A percentile compares a stretch with the other conserved stretches of the same genome.
These are phyloP conservation scores for Rhizomys pruinosus DNA, from an alignment of 2,113 vertebrate genomes.

Conservation along the genomic window DNA sequence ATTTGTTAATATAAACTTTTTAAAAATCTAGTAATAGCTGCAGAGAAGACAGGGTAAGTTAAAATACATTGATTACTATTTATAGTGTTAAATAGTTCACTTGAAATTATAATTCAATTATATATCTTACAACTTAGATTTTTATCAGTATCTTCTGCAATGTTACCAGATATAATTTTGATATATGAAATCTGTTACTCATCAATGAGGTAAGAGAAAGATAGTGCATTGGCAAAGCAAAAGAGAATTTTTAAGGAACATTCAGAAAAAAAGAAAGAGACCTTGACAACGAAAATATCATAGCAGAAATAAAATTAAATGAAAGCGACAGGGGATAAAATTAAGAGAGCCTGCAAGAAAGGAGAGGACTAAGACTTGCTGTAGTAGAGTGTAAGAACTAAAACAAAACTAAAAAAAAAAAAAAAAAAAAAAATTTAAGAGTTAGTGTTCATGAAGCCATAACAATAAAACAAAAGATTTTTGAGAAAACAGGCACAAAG, in stretches of 20 bases:
- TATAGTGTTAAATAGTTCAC: neutral
- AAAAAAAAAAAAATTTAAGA: no score
- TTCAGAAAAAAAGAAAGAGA: conserved; percentile 6
- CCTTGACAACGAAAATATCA: neutral
- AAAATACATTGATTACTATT: neutral
- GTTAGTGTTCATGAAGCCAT: neutral
- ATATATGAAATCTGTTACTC: conserved; percentile 5
- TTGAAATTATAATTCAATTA: neutral
- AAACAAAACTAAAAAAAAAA: neutral
- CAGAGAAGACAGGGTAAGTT: neutral
- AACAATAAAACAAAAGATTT: neutral
- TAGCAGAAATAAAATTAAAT: neutral
- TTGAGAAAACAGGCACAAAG: neutral
- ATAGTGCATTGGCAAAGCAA: neutral
- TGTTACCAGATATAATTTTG: neutral
- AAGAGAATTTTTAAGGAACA: neutral
- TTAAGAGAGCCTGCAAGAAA: neutral
- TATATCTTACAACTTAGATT: neutral
- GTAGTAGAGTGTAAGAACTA: neutral
- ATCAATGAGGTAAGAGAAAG: neutral
- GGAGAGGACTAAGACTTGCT: neutral
- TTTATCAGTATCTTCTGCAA: neutral
- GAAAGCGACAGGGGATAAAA: neutral
- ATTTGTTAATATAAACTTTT: no score
- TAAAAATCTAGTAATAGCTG: neutral